Evolutionary conservation across 1,140 invertebrate genomes (phyloP).

Genomic region (Drosophila equinoxialis): DNA sequence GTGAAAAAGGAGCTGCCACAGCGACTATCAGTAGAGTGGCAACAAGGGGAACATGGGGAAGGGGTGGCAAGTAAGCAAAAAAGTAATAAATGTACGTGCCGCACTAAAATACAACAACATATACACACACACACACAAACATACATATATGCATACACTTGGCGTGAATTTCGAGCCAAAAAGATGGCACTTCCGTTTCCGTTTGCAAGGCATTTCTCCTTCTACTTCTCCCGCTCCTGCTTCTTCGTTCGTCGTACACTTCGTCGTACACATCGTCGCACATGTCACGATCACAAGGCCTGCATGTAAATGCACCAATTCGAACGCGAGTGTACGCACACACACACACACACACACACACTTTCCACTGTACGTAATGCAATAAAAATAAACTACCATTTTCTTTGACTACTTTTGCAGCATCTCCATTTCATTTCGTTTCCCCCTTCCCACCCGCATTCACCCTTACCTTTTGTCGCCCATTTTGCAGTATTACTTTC

Average conservation of each 20-base stretch:
- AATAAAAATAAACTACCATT: constrained; percentile 79
- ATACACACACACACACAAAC: constrained; percentile 15
- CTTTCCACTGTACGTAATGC: constrained; percentile 38
- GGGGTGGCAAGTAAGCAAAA: constrained; percentile 35
- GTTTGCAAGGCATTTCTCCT: constrained; percentile 11
- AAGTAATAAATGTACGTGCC: constrained; percentile 80
- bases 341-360: constrained; percentile 27
- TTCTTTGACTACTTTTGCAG: constrained; percentile 53
- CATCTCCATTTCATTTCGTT: not conserved
- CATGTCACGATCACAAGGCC: constrained; percentile 60
- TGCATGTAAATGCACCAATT: constrained; percentile 65
- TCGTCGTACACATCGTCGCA: constrained; percentile 23
- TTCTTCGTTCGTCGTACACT: not conserved
- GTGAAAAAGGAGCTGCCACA: constrained; percentile 16
- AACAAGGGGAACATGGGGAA: not conserved
- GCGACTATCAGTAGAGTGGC: constrained; percentile 1
- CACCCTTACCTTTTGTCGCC: not conserved
- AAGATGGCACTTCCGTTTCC: constrained; percentile 59
- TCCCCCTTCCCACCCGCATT: not conserved
- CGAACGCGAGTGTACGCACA: constrained; percentile 13
- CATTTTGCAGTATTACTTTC: constrained; percentile 43
- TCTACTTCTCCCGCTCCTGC: not conserved
- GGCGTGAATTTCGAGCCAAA: constrained; percentile 70
- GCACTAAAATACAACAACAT: constrained; percentile 60
- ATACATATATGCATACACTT: not conserved